Base-by-base conservation (phyloP, 2,888 invertebrate species). In the Prosopocoilus inquinatus region DNA sequence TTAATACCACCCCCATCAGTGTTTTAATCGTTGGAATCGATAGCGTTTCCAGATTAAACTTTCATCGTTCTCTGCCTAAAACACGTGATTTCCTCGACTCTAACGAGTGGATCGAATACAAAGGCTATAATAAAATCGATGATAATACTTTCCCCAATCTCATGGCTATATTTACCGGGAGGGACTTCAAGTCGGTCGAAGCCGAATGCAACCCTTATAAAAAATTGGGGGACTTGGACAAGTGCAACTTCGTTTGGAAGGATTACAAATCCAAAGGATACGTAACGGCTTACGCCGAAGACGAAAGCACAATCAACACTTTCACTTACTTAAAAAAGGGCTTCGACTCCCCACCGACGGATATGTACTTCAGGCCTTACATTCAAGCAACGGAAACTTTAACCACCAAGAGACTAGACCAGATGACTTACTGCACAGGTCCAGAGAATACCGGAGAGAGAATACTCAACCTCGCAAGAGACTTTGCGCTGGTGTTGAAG, bases 131-230 rank as follows among this genome's bases (percentile, higher is more conserved):
- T 62, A 83, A 91, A 84, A 84, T 91, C 58, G 92, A 86, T 5
- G 94, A 94, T 69, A 95, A 95, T 68, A 95, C 94, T 0, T 92
- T 90, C 70, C 93, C 95, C 0, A 96, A 96, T 75, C 76, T 96
- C 47, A 88, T 94, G 83, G 91, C 94, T 0, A 81, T 90, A 43
- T 78, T 91, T 9, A 86, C 89, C 0, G 95, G 94, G 1, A 80
- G 82, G 57, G 71, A 76, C 55, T 48, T 58, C 20, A 44, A 71
- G 0, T 34, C 13, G 3, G 53, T 55, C 1, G 58, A 60, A 12
- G 44, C 44, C 1, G 33, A 41, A 7, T 64, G 64, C 39, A 46
- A 61, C 77, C 84, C 9, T 78, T 82, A 47, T 64, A 73, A 1
- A 71, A 79, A 45, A 82, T 83, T 62, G 74, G 79, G 28, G 82